Conservation (phyloP, 1,140 invertebrate genomes). For the Rhizoglyphus robini region DNA sequence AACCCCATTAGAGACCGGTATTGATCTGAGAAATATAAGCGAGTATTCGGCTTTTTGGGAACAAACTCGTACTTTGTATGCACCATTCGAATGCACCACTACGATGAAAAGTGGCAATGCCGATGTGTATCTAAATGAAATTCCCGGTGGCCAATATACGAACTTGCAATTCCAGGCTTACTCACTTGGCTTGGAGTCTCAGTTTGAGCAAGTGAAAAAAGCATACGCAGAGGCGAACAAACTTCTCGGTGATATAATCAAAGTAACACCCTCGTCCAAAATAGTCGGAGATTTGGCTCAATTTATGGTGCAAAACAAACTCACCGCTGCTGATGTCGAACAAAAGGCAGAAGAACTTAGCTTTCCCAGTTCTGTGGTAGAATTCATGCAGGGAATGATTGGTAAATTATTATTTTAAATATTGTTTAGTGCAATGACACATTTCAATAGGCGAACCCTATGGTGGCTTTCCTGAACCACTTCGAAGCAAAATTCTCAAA, state of each 20-base stretch:
- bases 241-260: slow-evolving; percentile 91
- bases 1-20: slow-evolving; percentile 47
- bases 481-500: slow-evolving; percentile 72
- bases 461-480: slow-evolving; percentile 90
- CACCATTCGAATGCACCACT: slow-evolving; percentile 90
- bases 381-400: slow-evolving; percentile 93
- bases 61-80: slow-evolving; percentile 87
- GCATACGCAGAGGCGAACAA: slow-evolving; percentile 91
- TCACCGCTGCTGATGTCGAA: slow-evolving; percentile 65
- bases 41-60: slow-evolving; percentile 98
- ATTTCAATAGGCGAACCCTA: slow-evolving; percentile 45
- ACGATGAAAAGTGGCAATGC: slow-evolving; percentile 99
- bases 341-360: slow-evolving; percentile 85
- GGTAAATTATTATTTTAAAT: slow-evolving; percentile 39
- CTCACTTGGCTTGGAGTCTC: slow-evolving; percentile 87
- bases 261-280: slow-evolving; percentile 96
- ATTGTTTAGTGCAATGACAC: background rate
- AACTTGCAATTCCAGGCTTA: slow-evolving; percentile 98
- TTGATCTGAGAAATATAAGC: slow-evolving; percentile 65
- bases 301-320: slow-evolving; percentile 99
- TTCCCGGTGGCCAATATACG: slow-evolving; percentile 98
- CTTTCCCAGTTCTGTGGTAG: slow-evolving; percentile 93
- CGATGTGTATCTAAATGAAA: slow-evolving; percentile 96
- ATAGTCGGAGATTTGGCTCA: slow-evolving; percentile 97
- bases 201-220: slow-evolving; percentile 95